These are phyloP conservation scores for Lacerta agilis DNA, from an alignment of 2,797 vertebrate species.

Conservation along the genomic window DNA sequence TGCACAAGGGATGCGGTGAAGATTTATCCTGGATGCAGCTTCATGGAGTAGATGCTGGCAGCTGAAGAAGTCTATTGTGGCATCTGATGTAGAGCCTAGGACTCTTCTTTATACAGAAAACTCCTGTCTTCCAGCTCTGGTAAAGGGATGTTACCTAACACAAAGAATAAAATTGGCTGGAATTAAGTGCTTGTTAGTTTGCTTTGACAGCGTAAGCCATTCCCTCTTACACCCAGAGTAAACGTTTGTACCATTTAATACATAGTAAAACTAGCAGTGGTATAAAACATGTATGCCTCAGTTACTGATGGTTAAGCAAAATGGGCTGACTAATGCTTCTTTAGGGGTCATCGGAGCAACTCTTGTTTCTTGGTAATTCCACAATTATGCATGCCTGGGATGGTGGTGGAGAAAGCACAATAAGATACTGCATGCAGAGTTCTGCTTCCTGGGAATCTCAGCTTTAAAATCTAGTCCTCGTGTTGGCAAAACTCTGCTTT, in stretches of 20 bases:
- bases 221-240: background rate
- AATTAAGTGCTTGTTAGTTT: background rate
- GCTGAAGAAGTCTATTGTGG: background rate
- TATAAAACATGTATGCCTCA: background rate
- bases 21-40: background rate
- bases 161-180: constrained; percentile 55
- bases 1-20: background rate
- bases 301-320: background rate
- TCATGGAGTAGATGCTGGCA: background rate
- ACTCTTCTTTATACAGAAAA: background rate
- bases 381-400: background rate
- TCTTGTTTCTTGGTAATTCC: background rate
- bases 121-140: constrained; percentile 80
- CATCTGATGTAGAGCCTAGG: background rate
- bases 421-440: background rate
- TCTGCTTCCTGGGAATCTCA: background rate
- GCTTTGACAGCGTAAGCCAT: background rate
- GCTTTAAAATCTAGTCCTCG: background rate
- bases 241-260: background rate
- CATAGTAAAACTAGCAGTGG: background rate
- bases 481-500: background rate
- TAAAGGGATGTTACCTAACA: constrained; percentile 91
- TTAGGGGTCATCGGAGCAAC: background rate
- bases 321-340: background rate
- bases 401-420: too few relatives aligned